Evolutionary conservation across 2,888 invertebrate species (phyloP), one percentile per base, ranked within the genome.

Genomic region (Leptothorax acervorum): DNA sequence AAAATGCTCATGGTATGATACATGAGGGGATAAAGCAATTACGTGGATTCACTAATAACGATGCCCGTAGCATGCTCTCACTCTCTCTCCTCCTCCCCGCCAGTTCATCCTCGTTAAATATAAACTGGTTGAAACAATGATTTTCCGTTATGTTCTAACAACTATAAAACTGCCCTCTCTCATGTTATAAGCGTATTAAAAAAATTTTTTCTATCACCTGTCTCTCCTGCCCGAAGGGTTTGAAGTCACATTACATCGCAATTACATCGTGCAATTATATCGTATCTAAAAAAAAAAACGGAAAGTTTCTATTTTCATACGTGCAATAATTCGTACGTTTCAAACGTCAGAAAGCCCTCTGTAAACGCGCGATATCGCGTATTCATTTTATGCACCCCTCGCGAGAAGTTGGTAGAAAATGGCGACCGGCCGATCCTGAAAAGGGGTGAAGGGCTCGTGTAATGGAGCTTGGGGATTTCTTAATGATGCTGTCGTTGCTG

Each of bases 11-110:
- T n/a, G 85, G 83, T 85, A 71, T 78, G 86, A 39, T 87, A 82
- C 84, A 86, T 84, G 86, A 84, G 85, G 89, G 90, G 92, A 86
- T 87, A 87, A 89, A 90, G 91, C 90, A 93, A 91, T 92, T 93
- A 92, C 87, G 86, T 74, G 88, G 87, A 87, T 90, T 88, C 87
- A 88, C 86, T 90, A 92, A 92, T 91, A 90, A 90, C 87, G 89
- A 87, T 88, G 90, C 82, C 66, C 63, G 60, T 42, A 51, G 11
- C 42, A 57, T 51, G 66, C 51, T 71, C 42, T 42, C 2, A 8
- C 9, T 28, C 35, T 35, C 6, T 35, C 35, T 63, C 78, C 76
- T 57, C 45, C 31, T 55, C 23, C 55, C 31, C 55, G n/a, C 9
- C 57, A n/a, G 15, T 42, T 39, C 82, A 65, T 62, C 53, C 81